Percentiles rank a stretch among this genome's conserved stretches.
Evolutionary conservation across 2,797 vertebrate genomes (phyloP).

Genomic region (Falco berigora): DNA sequence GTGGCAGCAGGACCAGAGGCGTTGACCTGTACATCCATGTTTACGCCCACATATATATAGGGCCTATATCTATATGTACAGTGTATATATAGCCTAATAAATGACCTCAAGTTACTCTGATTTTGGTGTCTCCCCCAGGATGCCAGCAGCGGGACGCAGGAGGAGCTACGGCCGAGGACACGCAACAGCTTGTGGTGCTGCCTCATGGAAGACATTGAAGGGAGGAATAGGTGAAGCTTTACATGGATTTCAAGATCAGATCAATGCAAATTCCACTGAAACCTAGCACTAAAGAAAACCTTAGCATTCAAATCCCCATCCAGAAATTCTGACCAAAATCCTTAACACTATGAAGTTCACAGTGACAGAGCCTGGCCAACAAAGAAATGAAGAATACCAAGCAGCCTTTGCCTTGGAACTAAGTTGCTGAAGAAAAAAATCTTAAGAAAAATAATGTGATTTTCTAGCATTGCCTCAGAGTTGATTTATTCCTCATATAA

Average conservation of each 20-base stretch:
- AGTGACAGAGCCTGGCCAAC: neutral
- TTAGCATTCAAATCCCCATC: neutral
- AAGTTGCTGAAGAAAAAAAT: neutral
- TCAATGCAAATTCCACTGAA: neutral
- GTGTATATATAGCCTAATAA: fast-evolving
- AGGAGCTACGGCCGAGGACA: neutral
- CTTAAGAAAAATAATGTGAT: neutral
- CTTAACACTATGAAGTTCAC: fast-evolving
- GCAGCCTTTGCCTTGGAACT: neutral
- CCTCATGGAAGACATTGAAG: neutral
- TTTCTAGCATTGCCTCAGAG: neutral
- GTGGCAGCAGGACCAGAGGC: neutral
- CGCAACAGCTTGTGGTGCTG: fast-evolving
- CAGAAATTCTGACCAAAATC: neutral
- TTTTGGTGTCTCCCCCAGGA: neutral
- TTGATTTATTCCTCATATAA: neutral
- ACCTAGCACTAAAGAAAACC: neutral
- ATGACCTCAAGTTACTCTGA: fast-evolving
- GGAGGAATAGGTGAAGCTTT: neutral
- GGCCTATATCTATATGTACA: fast-evolving
- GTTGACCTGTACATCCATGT: fast-evolving
- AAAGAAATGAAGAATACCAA: neutral
- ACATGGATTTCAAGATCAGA: neutral
- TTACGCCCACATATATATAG: fast-evolving
- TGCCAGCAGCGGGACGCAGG: neutral